Conservation (phyloP, 2,113 vertebrate genomes). For the Todiramphus saurophagus region DNA sequence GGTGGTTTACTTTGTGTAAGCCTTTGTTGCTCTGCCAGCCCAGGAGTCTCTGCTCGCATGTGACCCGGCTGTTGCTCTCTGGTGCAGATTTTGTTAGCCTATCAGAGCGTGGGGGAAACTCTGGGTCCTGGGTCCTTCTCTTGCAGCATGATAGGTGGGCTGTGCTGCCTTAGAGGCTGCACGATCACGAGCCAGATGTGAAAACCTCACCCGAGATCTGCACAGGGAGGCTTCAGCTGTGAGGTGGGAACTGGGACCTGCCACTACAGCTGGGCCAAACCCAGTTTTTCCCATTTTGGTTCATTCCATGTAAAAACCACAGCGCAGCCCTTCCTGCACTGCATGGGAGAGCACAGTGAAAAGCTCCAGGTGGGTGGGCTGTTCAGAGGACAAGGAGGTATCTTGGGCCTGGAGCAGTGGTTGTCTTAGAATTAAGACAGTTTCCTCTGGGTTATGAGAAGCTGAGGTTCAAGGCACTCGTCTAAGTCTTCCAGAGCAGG, state of each 20-base stretch:
- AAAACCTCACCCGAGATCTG: neutral
- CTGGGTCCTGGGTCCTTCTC: neutral
- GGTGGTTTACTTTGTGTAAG: neutral
- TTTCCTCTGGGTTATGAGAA: neutral
- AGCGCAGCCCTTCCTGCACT: neutral
- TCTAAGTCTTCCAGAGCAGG: neutral
- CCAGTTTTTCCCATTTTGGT: neutral
- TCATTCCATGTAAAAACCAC: neutral
- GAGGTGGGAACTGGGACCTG: neutral
- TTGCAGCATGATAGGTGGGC: neutral
- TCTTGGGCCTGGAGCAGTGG: neutral
- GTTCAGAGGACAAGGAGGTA: neutral
- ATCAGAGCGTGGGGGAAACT: neutral
- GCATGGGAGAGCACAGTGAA: neutral
- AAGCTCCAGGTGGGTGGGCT: slow-evolving; percentile 31
- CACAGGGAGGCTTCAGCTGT: neutral
- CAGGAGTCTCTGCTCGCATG: neutral
- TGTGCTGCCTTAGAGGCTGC: neutral
- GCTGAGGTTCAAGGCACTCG: neutral
- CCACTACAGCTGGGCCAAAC: neutral
- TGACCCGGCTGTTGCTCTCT: neutral
- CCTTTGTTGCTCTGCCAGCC: neutral
- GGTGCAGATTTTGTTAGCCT: neutral
- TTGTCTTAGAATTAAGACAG: neutral
- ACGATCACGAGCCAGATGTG: neutral